Percentiles rank a stretch among this genome's conserved stretches.
These are phyloP conservation scores for Lottia scabra DNA, from an alignment of 2,888 invertebrate genomes.

Conservation along the genomic window DNA sequence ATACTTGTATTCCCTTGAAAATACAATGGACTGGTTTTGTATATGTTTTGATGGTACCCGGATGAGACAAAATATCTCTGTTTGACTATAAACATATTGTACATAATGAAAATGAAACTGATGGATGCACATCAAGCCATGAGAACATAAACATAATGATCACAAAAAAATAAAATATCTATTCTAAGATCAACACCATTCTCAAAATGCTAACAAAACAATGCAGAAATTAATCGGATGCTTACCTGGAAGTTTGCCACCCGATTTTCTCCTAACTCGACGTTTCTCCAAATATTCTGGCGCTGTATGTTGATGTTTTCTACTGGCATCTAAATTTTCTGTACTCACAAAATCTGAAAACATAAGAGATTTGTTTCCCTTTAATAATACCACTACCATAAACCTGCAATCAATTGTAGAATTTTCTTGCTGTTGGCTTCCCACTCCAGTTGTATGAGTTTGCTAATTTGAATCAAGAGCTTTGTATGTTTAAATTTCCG, in stretches of 20 bases:
- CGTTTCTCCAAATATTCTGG: conserved; percentile 91
- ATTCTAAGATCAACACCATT: neutral
- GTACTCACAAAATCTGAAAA: conserved; percentile 42
- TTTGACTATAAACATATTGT: neutral
- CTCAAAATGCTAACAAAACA: neutral
- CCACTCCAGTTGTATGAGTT: too few species aligned
- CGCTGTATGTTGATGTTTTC: conserved; percentile 79
- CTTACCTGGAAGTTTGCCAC: conserved; percentile 48
- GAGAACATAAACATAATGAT: neutral
- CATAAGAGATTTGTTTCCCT: neutral
- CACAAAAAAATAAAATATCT: neutral
- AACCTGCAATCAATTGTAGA: too few species aligned
- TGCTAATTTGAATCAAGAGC: too few species aligned
- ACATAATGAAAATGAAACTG: neutral
- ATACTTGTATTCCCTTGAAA: too few species aligned
- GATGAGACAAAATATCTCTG: too few species aligned
- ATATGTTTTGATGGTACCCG: too few species aligned
- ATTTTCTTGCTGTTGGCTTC: too few species aligned
- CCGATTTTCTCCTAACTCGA: conserved; percentile 52
- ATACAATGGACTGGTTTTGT: too few species aligned
- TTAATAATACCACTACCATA: too few species aligned
- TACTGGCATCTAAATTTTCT: conserved; percentile 51
- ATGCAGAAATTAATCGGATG: neutral
- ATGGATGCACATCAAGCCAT: neutral
- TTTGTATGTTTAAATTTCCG: too few species aligned